Percentiles rank a stretch among this genome's conserved stretches.
Evolutionary conservation across 2,113 vertebrate genomes (phyloP).

Genomic region (Scortum barcoo): DNA sequence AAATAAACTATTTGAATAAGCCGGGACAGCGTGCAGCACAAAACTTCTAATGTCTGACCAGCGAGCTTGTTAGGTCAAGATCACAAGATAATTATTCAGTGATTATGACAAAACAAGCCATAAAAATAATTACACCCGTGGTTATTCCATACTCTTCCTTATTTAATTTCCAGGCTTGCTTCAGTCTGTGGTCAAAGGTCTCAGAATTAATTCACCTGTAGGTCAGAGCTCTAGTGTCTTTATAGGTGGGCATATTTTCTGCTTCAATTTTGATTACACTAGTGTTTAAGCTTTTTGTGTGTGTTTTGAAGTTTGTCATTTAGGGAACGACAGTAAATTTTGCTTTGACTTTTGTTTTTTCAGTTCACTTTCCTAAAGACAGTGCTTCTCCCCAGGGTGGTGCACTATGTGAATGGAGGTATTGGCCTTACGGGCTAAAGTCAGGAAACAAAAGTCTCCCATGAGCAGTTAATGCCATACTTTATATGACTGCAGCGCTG

Average conservation of each 20-base stretch:
- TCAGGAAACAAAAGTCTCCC: conserved; percentile 14
- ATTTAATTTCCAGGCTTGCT: not conserved
- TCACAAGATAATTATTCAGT: not conserved
- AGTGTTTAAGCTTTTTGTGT: not conserved
- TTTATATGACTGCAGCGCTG: conserved; percentile 5
- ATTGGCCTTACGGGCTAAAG: conserved; percentile 22
- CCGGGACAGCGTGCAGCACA: not conserved
- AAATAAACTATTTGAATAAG: not conserved
- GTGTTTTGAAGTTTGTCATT: not conserved
- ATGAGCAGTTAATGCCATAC: conserved; percentile 2
- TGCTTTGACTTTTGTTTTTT: not conserved
- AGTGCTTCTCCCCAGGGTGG: not conserved
- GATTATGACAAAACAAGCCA: conserved; percentile 33
- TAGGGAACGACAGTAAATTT: not conserved
- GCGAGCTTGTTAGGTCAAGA: not conserved
- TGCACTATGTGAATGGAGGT: not conserved
- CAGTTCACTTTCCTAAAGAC: conserved; percentile 10
- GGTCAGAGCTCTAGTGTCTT: conserved; percentile 17
- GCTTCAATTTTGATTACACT: not conserved
- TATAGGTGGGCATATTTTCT: conserved; percentile 1
- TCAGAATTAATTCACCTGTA: conserved; percentile 10
- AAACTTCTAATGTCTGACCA: not conserved
- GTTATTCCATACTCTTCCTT: not conserved
- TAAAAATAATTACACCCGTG: not conserved
- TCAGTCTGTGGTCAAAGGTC: conserved; percentile 10